phyloP scores from a whole-genome alignment of 2,888 invertebrate genomes.

The Cheilosia scutellata region DNA sequence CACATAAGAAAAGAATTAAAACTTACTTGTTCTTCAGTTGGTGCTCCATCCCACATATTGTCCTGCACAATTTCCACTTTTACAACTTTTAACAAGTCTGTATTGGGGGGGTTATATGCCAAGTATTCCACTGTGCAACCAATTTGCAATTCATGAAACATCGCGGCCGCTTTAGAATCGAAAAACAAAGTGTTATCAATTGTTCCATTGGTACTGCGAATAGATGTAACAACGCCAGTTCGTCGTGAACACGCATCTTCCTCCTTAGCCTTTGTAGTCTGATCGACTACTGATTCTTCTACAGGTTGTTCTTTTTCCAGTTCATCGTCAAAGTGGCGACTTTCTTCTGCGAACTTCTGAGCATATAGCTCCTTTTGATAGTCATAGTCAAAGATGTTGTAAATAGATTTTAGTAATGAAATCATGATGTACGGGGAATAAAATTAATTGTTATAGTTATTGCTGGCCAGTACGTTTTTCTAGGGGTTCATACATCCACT shows the following conservation, averaged over 20 bases:
- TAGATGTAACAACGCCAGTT: slow-evolving; percentile 86
- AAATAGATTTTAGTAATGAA: slow-evolving; percentile 81
- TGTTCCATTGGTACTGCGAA: slow-evolving; percentile 85
- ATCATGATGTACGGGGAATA: slow-evolving; percentile 83
- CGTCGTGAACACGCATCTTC: slow-evolving; percentile 51
- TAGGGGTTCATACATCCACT: slow-evolving; percentile 91
- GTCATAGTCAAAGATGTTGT: slow-evolving; percentile 82
- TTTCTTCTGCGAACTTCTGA: slow-evolving; percentile 84
- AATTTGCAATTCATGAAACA: slow-evolving; percentile 82
- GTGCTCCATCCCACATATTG: slow-evolving; percentile 85
- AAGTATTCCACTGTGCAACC: slow-evolving; percentile 87
- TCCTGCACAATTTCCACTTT: slow-evolving; percentile 86
- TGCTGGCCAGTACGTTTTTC: slow-evolving; percentile 85
- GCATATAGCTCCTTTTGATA: slow-evolving; percentile 79
- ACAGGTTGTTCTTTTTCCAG: slow-evolving; percentile 76
- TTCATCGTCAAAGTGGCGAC: slow-evolving; percentile 83
- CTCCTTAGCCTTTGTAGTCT: slow-evolving; percentile 6
- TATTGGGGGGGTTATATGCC: slow-evolving; percentile 84
- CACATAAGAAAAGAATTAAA: neutral
- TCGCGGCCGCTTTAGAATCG: slow-evolving; percentile 81
- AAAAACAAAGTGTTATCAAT: slow-evolving; percentile 87
- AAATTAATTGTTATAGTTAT: slow-evolving; percentile 37
- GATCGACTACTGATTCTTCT: slow-evolving; percentile 58
- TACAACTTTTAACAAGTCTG: slow-evolving; percentile 85
- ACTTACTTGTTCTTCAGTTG: slow-evolving; percentile 80